Conservation (phyloP, 2,797 vertebrate genomes). For the Clarias fuscus region DNA sequence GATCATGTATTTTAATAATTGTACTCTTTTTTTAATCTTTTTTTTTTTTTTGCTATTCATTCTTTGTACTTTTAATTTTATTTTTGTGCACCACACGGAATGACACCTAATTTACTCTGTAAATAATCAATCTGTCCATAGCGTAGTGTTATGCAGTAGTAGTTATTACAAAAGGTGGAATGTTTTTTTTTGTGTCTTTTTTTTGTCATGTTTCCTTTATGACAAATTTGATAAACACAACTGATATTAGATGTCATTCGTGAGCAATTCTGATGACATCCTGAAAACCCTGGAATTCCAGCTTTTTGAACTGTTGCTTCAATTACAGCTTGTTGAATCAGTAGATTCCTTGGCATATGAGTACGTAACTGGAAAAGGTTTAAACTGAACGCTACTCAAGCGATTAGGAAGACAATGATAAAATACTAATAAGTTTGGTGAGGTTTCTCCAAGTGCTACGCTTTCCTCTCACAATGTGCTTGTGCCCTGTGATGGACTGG, state of each 20-base stretch:
- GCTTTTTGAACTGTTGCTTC: too few relatives aligned
- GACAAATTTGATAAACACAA: conserved; percentile 24
- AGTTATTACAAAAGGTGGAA: conserved; percentile 56
- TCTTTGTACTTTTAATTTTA: too few relatives aligned
- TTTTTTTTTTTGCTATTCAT: too few relatives aligned
- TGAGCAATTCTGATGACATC: neutral
- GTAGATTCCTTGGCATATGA: neutral
- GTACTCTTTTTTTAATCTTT: too few relatives aligned
- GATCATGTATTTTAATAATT: too few relatives aligned
- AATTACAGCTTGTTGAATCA: neutral
- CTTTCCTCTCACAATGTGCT: too few relatives aligned
- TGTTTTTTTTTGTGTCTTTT: conserved; percentile 26
- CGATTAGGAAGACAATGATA: neutral
- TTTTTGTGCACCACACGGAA: too few relatives aligned
- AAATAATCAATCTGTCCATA: neutral
- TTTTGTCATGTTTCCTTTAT: conserved; percentile 36
- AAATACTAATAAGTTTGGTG: neutral
- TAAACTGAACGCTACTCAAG: neutral
- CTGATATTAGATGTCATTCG: conserved; percentile 6
- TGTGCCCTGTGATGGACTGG: too few relatives aligned
- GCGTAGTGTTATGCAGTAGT: conserved; percentile 49
- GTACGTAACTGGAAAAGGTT: neutral
- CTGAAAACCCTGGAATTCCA: too few relatives aligned
- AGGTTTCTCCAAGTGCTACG: too few relatives aligned
- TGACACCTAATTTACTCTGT: too few relatives aligned